Base-by-base conservation (phyloP, 2,888 invertebrate genomes). In the Sceliomorpha sp. region DNA sequence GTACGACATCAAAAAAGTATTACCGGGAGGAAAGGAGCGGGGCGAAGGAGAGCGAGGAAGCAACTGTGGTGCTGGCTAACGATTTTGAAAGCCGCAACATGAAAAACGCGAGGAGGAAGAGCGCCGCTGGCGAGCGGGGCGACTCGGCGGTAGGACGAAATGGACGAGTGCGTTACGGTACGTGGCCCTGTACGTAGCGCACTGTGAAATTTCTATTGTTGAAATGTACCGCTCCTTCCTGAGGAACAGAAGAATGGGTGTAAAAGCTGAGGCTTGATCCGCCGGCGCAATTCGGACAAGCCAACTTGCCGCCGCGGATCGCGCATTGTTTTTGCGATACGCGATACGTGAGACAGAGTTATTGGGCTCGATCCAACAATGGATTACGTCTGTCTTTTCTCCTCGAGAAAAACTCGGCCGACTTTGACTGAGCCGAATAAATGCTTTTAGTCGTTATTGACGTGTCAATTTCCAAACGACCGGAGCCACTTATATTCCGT, bases 251-350 rank as follows among this genome's bases (percentile, higher is more conserved):
- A 68, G 69, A 63, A 60, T 50, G 45, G 69, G 47, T 72, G 74
- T 72, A 72, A 80, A 76, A 73, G 40, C 40, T 10, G 60, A 42
- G 42, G 39, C 71, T 20, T 58, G 56, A 14, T 47, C 48, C 60
- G 50, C 73, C 70, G 66, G 36, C n/a, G n/a, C 72, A 67, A 70
- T 76, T 74, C 70, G 79, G 78, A 74, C 76, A 71, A 77, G 76
- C 77, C 76, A 82, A 82, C 70, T 79, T 82, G 73, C 73, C 74
- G 71, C 66, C 74, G 71, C 66, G 59, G 74, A 68, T 59, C 62
- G 60, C 70, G 74, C 73, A 82, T 83, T 82, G 81, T 81, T 80
- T 80, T 78, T 75, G 74, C 75, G 58, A 62, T 3, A 13, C 27
- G 13, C 8, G 42, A 42, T n/a, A n/a, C n/a, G n/a, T n/a, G n/a